Conservation (phyloP, 2,888 invertebrate species). For the Chaetogeoica ovagalla region DNA sequence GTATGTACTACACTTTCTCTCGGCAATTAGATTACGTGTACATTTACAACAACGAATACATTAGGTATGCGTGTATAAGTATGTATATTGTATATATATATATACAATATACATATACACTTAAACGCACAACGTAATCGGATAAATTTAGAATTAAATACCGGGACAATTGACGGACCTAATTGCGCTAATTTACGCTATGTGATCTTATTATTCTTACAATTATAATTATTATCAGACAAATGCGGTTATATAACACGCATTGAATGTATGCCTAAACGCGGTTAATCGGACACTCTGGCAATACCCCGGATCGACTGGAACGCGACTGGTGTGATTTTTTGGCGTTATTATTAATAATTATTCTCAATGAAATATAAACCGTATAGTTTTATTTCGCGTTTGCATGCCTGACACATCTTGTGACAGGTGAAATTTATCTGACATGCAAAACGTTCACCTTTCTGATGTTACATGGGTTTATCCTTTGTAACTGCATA, state of each 20-base stretch:
- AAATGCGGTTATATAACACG: background rate
- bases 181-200: background rate
- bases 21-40: slow-evolving; percentile 51
- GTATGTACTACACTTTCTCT: slow-evolving; percentile 37
- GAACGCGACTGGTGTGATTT: slow-evolving; percentile 49
- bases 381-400: slow-evolving; percentile 21
- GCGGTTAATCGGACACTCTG: slow-evolving; percentile 17
- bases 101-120: too few relatives aligned
- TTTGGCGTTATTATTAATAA: slow-evolving; percentile 44
- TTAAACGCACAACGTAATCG: slow-evolving; percentile 29
- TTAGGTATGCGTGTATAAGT: background rate
- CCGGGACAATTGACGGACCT: slow-evolving; percentile 6
- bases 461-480: slow-evolving; percentile 46
- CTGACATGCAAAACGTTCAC: slow-evolving; percentile 50
- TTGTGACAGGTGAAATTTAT: slow-evolving; percentile 45
- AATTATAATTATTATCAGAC: slow-evolving; percentile 21
- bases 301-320: slow-evolving; percentile 50
- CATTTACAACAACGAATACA: slow-evolving; percentile 15
- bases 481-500: slow-evolving; percentile 33
- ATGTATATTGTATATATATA: too few relatives aligned
- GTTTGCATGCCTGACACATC: slow-evolving; percentile 50
- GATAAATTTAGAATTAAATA: slow-evolving; percentile 17
- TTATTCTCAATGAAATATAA: slow-evolving; percentile 32
- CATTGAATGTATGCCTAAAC: background rate
- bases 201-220: background rate